Evolutionary conservation across 1,140 invertebrate species (phyloP).

Genomic region (Musca vetustissima): DNA sequence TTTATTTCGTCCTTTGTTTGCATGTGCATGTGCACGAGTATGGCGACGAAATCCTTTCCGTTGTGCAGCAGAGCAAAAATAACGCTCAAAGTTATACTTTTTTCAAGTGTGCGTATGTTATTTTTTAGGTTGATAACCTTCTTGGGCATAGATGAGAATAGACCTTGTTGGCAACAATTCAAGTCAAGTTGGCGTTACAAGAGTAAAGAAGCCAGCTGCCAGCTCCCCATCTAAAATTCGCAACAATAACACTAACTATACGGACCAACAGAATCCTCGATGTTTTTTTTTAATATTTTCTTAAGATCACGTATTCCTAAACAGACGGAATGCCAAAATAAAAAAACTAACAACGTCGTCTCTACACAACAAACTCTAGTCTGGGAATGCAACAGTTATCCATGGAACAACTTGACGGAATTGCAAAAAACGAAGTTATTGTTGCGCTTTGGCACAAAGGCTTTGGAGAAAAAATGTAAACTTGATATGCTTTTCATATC

Average conservation of each 20-base stretch:
- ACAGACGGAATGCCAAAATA: conserved; percentile 10
- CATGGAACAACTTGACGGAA: no score
- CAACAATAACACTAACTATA: no score
- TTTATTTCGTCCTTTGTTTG: background rate
- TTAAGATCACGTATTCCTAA: background rate
- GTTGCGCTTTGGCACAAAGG: no score
- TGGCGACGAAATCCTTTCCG: background rate
- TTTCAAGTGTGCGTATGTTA: background rate
- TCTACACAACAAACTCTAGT: background rate
- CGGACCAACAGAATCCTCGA: no score
- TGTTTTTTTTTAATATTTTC: background rate
- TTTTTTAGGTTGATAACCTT: conserved; percentile 19
- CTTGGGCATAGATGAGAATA: background rate
- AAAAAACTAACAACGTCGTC: background rate
- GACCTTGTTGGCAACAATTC: conserved; percentile 20
- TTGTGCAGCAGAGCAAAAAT: conserved; percentile 2
- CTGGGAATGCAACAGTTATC: conserved; percentile 10
- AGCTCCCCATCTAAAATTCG: no score
- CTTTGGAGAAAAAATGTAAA: no score
- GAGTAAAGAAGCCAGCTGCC: no score
- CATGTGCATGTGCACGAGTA: background rate
- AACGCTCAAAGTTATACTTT: background rate
- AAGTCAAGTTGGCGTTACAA: background rate
- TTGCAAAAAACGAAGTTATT: no score
- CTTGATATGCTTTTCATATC: no score